These are phyloP conservation scores for Sinelater perroti DNA, from an alignment of 2,888 invertebrate genomes.

Conservation along the genomic window DNA sequence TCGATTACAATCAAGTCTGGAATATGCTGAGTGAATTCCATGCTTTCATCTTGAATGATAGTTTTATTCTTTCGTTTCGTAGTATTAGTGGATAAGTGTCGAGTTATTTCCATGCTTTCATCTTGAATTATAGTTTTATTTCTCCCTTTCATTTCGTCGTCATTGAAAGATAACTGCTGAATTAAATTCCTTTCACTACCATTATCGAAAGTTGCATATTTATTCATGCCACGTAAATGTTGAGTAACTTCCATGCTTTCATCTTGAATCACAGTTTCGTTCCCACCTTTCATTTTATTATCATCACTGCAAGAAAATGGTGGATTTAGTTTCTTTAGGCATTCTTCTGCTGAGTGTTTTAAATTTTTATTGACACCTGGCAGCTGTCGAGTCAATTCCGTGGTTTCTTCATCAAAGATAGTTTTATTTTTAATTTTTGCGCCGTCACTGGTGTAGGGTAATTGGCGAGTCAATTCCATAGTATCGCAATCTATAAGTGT, in stretches of 20 bases:
- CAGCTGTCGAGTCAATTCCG: conserved; percentile 9
- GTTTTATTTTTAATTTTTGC: conserved; percentile 1
- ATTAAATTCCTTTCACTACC: neutral
- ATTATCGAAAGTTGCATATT: neutral
- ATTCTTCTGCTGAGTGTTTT: neutral
- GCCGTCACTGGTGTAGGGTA: neutral
- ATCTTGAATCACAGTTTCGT: neutral
- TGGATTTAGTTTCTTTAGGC: too few species aligned
- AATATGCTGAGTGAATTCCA: neutral
- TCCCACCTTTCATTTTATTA: neutral
- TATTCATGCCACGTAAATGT: neutral
- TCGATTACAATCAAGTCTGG: too few species aligned
- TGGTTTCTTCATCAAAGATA: conserved; percentile 1
- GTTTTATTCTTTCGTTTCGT: neutral
- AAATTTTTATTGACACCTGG: neutral
- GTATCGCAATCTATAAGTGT: neutral
- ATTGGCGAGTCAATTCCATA: neutral
- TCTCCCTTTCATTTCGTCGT: neutral
- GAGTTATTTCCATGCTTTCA: neutral
- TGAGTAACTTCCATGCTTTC: neutral
- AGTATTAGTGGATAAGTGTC: neutral
- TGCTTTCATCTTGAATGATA: neutral
- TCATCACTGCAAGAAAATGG: too few species aligned
- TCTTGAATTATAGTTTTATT: neutral
- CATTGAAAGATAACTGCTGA: too few species aligned